Percentiles rank a stretch among this genome's conserved stretches.
Conservation (phyloP, 2,113 vertebrate genomes). For the Saguinus imperator region DNA sequence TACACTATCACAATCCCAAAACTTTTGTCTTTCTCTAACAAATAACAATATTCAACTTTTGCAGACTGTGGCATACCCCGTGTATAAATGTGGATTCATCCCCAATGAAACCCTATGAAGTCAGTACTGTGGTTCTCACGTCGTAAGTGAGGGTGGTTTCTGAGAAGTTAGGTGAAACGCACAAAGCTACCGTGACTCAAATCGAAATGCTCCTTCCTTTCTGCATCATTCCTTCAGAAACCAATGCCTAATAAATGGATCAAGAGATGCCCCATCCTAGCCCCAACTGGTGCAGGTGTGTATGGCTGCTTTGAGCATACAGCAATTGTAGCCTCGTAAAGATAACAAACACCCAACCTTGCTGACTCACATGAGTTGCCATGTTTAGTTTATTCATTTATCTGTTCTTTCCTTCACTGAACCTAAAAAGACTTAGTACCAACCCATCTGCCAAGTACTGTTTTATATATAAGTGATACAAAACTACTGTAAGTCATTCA, state of each 20-base stretch:
- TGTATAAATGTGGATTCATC: not conserved
- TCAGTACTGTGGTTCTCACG: not conserved
- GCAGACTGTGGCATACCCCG: not conserved
- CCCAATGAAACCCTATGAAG: not conserved
- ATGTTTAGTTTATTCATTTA: not conserved
- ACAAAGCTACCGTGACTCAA: not conserved
- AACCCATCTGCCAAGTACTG: not conserved
- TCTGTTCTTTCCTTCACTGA: not conserved
- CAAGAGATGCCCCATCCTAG: no score
- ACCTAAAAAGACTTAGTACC: not conserved
- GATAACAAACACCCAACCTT: not conserved
- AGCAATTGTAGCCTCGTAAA: not conserved
- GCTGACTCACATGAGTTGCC: not conserved
- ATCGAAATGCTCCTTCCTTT: not conserved
- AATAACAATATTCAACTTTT: not conserved
- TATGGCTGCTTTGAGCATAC: not conserved
- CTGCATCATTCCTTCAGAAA: not conserved
- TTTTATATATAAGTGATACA: not conserved
- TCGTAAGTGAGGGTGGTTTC: not conserved
- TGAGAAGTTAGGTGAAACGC: not conserved
- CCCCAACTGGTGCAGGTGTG: accelerated
- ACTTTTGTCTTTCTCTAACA: not conserved
- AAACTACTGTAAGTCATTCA: not conserved
- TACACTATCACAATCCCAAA: not conserved
- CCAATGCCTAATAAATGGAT: not conserved